Conservation (phyloP, 2,113 vertebrate genomes). For the Chauna torquata region DNA sequence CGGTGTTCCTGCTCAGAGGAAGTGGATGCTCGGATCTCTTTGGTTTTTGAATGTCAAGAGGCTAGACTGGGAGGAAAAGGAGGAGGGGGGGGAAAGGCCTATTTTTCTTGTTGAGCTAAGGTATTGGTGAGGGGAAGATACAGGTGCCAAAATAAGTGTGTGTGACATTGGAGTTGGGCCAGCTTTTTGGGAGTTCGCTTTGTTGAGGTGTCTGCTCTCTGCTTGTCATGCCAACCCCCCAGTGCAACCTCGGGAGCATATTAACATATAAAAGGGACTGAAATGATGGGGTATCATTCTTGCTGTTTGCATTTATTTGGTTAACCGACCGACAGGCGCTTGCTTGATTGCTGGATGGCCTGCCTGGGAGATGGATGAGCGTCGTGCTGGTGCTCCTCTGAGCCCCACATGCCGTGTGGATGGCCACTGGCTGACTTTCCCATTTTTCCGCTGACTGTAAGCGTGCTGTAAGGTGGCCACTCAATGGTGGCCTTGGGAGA, state of each 20-base stretch:
- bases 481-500: neutral
- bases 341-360: neutral
- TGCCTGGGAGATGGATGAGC: neutral
- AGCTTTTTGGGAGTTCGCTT: neutral
- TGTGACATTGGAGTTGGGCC: neutral
- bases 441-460: neutral
- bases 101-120: conserved; percentile 65
- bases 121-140: conserved; percentile 61
- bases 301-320: neutral
- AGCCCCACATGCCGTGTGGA: accelerated
- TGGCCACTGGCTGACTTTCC: neutral
- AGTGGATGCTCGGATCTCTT: conserved; percentile 67
- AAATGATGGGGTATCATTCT: neutral
- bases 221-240: neutral
- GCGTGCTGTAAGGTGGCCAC: neutral
- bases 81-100: neutral
- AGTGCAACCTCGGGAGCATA: neutral
- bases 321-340: neutral
- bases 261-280: neutral
- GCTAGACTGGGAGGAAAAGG: conserved; percentile 30
- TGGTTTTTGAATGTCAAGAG: conserved; percentile 38
- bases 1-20: conserved; percentile 67
- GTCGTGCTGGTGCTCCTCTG: neutral
- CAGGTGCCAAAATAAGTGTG: conserved; percentile 25
- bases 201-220: neutral